phyloP scores from a whole-genome alignment of 2,797 vertebrate species.

The Hydrolagus colliei region DNA sequence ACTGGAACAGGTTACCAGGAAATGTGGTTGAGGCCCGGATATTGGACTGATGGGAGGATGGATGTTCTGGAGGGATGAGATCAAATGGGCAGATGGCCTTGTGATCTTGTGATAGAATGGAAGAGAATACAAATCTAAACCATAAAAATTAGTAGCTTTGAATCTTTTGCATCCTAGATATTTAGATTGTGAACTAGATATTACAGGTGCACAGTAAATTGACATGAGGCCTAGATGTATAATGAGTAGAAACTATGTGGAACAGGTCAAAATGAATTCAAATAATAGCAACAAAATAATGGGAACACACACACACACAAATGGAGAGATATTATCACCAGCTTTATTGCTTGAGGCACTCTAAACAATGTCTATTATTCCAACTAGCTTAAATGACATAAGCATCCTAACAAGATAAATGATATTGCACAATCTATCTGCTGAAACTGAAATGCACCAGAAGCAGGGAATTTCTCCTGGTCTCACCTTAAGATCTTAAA shows the following conservation, averaged over 20 bases:
- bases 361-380: background rate
- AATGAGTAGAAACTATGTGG: background rate
- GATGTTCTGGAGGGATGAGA: no score
- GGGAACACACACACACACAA: background rate
- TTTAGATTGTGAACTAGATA: background rate
- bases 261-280: background rate
- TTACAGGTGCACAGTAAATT: no score
- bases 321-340: no score
- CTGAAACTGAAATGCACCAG: background rate
- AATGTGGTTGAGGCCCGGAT: no score
- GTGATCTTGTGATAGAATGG: background rate
- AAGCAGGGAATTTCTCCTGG: no score
- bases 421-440: background rate
- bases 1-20: no score
- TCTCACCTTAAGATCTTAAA: no score
- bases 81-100: no score
- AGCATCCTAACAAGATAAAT: background rate
- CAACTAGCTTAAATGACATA: background rate
- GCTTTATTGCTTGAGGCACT: background rate
- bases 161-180: background rate
- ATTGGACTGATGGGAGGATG: no score
- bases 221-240: background rate
- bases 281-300: background rate
- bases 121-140: background rate
- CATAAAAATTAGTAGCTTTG: background rate